These are phyloP conservation scores for Euphysa ruthae DNA, from an alignment of 30 jellyfish, hydroid and myxozoan species.

Conservation along the genomic window DNA sequence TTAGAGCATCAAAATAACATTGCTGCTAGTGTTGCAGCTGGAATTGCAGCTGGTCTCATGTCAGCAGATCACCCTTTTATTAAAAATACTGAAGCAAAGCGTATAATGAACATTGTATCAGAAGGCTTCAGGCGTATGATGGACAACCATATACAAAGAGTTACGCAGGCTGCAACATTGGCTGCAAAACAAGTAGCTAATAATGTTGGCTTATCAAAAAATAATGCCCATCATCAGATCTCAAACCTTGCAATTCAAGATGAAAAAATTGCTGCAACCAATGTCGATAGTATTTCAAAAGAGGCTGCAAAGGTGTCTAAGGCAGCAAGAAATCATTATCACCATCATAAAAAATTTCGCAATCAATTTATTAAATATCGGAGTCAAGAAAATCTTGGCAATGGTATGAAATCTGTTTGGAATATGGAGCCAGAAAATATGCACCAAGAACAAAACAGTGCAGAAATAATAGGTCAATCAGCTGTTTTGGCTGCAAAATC, in stretches of 20 bases:
- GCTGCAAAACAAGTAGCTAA: conserved; percentile 22
- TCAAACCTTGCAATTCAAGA: neutral
- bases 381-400: neutral
- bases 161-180: neutral
- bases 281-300: too few species aligned
- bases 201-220: conserved; percentile 15
- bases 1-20: conserved; percentile 54
- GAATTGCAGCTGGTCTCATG: conserved; percentile 82
- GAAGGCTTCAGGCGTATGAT: conserved; percentile 35
- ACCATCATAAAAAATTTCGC: too few species aligned
- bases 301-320: too few species aligned
- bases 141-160: neutral
- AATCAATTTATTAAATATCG: too few species aligned
- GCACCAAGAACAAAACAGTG: neutral
- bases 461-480: neutral
- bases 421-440: neutral
- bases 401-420: neutral
- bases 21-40: conserved; percentile 93
- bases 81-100: conserved; percentile 56
- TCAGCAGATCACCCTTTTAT: conserved; percentile 79
- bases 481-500: conserved; percentile 56
- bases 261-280: conserved; percentile 5
- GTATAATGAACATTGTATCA: conserved; percentile 69
- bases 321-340: too few species aligned
- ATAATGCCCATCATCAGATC: conserved; percentile 1